Base-by-base conservation (phyloP, 2,888 invertebrate species). In the Crematogaster levior region DNA sequence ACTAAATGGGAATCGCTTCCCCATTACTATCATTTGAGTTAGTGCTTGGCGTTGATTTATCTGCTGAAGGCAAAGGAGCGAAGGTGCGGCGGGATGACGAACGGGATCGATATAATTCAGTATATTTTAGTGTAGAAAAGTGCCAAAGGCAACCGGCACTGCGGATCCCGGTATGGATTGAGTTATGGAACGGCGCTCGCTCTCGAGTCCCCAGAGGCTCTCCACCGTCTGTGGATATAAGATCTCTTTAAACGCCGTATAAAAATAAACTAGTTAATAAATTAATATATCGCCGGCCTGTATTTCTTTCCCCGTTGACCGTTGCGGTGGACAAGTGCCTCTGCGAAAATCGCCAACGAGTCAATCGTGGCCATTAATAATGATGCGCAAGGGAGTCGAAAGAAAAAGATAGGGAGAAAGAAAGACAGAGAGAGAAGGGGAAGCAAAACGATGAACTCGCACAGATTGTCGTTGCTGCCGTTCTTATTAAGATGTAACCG, bases 191-290 rank as follows among this genome's bases (percentile, higher is more conserved):
- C 80, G 81, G 72, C 51, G 37, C 63, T 48, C 30, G 58, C 75
- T 85, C 87, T 73, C 83, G 84, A 72, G 68, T 84, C 85, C 88
- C 87, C 85, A 74, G 84, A 85, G 88, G 88, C 84, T 70, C 48
- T 37, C n/a, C 21, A 46, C 56, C 6, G 58, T 51, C 77, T 81
- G 46, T 65, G 79, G 85, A 89, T 85, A 89, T 88, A 85, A 89
- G 90, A 84, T 86, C 87, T 90, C 86, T 86, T 88, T 89, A 89
- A 86, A 88, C 86, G 68, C 34, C 74, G 21, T 51, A 87, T 89
- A 91, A 91, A 92, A 92, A 91, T 91, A 91, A 92, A 90, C 91
- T 92, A 92, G 91, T 92, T 92, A 91, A 93, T 93, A 91, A 93
- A 93, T 93, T 93, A 93, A 93, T 93, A 92, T 91, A 93, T 93